Conservation (phyloP, 2,888 invertebrate species). For the Stramonita haemastoma region DNA sequence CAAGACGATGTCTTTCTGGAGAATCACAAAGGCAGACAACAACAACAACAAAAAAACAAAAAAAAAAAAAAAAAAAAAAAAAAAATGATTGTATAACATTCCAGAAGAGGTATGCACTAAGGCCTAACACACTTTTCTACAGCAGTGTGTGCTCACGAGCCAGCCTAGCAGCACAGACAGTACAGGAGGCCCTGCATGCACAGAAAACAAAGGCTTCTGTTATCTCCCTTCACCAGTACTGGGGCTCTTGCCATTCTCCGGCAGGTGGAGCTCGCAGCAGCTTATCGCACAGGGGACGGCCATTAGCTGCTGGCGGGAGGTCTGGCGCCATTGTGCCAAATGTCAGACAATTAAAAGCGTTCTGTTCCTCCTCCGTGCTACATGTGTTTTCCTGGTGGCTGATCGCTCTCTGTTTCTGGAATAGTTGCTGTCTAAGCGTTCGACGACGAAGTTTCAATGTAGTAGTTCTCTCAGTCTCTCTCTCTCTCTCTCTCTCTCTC, state of each 20-base stretch:
- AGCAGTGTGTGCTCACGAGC: no score
- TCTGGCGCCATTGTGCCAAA: background rate
- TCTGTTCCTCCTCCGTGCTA: background rate
- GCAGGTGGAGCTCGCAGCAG: background rate
- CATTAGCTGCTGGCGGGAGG: background rate
- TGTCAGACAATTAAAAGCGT: conserved; percentile 13
- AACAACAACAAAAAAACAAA: background rate
- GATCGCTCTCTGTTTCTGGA: no score
- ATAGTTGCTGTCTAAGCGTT: no score
- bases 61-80: background rate
- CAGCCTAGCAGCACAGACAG: background rate
- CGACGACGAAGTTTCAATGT: no score
- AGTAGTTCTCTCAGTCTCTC: background rate
- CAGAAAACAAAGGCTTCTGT: background rate
- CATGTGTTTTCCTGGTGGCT: no score
- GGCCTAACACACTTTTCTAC: background rate
- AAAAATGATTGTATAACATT: background rate
- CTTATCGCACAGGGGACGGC: background rate
- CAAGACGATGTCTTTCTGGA: no score
- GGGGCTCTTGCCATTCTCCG: background rate
- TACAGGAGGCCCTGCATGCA: background rate
- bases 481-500: background rate
- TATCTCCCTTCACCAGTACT: background rate
- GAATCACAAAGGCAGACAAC: background rate
- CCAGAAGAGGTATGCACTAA: background rate